These are phyloP conservation scores for Artibeus lituratus DNA, from an alignment of 2,797 vertebrate genomes.

Conservation along the genomic window DNA sequence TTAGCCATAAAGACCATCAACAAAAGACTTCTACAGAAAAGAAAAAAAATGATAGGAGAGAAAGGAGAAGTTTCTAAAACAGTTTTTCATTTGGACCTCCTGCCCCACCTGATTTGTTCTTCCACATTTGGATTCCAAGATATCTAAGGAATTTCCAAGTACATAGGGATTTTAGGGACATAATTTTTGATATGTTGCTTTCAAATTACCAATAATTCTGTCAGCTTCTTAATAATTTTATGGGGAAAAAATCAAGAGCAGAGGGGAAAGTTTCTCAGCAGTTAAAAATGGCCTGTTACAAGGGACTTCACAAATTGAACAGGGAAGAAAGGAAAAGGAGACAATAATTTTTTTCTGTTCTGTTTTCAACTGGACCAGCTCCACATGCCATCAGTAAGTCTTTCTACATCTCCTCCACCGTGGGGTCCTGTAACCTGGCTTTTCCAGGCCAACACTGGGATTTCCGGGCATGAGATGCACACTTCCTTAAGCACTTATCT, in stretches of 20 bases:
- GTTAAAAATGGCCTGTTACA: neutral
- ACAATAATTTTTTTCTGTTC: neutral
- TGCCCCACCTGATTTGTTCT: neutral
- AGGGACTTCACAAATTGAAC: neutral
- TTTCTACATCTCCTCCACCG: neutral
- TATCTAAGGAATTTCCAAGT: neutral
- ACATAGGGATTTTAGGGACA: neutral
- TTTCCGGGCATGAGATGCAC: neutral
- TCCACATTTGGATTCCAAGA: neutral
- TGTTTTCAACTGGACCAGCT: neutral
- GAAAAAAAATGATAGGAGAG: neutral
- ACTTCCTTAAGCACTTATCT: neutral
- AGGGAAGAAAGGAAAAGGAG: neutral
- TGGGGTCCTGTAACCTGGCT: neutral
- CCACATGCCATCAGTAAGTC: neutral
- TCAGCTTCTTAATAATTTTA: constrained; percentile 12
- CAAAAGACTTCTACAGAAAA: neutral
- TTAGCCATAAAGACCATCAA: neutral
- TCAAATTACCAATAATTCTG: neutral
- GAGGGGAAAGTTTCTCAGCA: neutral
- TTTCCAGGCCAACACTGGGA: neutral
- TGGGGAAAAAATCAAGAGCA: neutral
- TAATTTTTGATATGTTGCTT: neutral
- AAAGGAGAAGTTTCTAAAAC: neutral
- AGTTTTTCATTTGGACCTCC: neutral